Conservation (phyloP, 2,797 vertebrate genomes). For the Tachyglossus aculeatus region DNA sequence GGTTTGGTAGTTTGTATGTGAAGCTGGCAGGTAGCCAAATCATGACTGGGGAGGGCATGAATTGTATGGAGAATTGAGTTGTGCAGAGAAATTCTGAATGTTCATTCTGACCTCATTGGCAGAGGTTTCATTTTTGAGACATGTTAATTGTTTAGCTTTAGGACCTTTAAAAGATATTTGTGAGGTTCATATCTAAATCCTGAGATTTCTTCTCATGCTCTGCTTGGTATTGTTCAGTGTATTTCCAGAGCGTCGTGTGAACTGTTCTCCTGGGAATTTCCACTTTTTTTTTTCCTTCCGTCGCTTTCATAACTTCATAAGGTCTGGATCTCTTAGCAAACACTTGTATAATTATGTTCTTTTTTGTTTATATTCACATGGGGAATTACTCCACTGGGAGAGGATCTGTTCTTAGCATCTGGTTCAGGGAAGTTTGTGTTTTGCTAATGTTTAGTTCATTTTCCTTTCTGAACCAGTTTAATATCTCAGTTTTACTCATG, state of each 20-base stretch:
- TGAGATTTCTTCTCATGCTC: conserved; percentile 42
- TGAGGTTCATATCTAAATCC: conserved; percentile 43
- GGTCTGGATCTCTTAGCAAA: conserved; percentile 59
- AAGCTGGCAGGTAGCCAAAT: no score
- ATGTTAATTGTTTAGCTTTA: conserved; percentile 38
- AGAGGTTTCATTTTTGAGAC: conserved; percentile 12
- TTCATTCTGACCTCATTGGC: neutral
- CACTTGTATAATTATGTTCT: conserved; percentile 45
- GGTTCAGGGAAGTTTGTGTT: conserved; percentile 43
- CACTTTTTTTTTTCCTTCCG: conserved; percentile 37
- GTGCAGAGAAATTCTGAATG: no score
- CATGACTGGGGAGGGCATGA: no score
- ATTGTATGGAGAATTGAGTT: no score
- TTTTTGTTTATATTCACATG: conserved; percentile 52
- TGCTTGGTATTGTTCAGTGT: conserved; percentile 4
- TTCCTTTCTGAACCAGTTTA: conserved; percentile 50
- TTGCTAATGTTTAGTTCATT: conserved; percentile 26
- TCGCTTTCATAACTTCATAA: conserved; percentile 54
- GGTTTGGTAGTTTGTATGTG: no score
- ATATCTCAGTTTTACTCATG: conserved; percentile 41
- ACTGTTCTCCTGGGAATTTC: conserved; percentile 61
- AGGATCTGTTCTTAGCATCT: conserved; percentile 46
- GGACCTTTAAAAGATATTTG: conserved; percentile 45
- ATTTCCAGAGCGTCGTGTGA: conserved; percentile 26
- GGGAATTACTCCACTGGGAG: conserved; percentile 55